These are phyloP conservation scores for Caiman crocodilus DNA, from an alignment of 2,797 vertebrate genomes.

Conservation along the genomic window DNA sequence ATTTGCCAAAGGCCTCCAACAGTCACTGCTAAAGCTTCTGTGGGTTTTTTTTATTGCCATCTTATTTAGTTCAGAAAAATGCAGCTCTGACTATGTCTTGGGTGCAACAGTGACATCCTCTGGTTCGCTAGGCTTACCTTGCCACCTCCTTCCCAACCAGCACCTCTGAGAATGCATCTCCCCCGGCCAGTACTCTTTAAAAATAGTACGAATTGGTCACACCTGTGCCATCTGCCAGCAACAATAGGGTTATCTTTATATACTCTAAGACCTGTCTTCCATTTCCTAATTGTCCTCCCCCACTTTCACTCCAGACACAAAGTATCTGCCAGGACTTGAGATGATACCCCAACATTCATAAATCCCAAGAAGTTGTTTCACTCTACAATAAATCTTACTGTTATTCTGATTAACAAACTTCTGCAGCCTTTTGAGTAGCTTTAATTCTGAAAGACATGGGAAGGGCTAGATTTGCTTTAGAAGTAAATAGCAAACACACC, in stretches of 20 bases:
- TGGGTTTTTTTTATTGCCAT: not conserved
- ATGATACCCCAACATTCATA: not conserved
- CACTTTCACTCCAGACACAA: too few relatives aligned
- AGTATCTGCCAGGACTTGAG: not conserved
- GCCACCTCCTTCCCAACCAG: not conserved
- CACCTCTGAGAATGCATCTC: not conserved
- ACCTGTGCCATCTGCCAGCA: not conserved
- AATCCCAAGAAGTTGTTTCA: not conserved
- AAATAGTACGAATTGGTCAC: not conserved
- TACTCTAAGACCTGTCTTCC: fast-evolving
- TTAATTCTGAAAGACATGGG: fast-evolving
- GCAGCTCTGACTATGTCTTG: fast-evolving
- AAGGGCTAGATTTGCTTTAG: not conserved
- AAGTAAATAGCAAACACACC: fast-evolving
- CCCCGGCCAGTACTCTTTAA: fast-evolving
- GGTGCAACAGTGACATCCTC: constrained; percentile 56
- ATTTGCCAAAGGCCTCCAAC: not conserved
- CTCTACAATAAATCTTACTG: fast-evolving
- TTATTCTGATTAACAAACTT: not conserved
- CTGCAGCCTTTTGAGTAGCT: fast-evolving
- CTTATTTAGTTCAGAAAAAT: not conserved
- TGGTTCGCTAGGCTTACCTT: not conserved
- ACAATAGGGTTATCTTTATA: fast-evolving
- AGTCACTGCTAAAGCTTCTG: fast-evolving
- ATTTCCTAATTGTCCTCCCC: fast-evolving